These are phyloP conservation scores for Trachymyrmex septentrionalis DNA, from an alignment of 1,140 invertebrate species.

Conservation along the genomic window DNA sequence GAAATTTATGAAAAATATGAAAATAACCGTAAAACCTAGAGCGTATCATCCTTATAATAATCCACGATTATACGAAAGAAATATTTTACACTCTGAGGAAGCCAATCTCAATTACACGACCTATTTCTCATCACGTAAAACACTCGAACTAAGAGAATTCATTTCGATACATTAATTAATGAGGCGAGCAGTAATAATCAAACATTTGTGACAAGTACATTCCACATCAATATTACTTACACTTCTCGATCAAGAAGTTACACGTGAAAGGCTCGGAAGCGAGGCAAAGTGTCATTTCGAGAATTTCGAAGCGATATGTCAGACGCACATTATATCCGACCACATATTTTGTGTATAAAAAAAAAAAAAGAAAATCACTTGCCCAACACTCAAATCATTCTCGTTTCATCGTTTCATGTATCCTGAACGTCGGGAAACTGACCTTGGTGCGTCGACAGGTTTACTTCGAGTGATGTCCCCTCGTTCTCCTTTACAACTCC, in stretches of 20 bases:
- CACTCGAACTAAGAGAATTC: background rate
- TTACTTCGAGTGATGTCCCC: constrained; percentile 70
- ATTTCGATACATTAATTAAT: background rate
- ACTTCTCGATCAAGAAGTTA: background rate
- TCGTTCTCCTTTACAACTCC: constrained; percentile 32
- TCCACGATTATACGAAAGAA: background rate
- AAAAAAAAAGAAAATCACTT: background rate
- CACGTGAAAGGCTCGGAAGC: background rate
- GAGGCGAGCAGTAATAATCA: background rate
- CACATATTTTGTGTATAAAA: background rate
- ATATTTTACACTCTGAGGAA: background rate
- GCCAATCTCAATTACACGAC: background rate
- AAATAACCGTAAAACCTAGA: background rate
- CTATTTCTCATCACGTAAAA: background rate
- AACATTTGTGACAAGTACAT: background rate
- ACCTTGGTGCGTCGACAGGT: constrained; percentile 84
- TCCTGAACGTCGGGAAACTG: constrained; percentile 62
- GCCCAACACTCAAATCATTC: constrained; percentile 49
- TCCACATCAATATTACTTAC: background rate
- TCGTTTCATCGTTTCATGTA: constrained; percentile 31
- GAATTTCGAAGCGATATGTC: background rate
- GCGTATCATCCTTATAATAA: background rate
- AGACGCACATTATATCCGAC: background rate
- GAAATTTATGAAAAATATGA: background rate
- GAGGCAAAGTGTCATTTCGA: background rate